A percentile compares a stretch with the other conserved stretches of the same genome.
Conservation (phyloP, 2,113 vertebrate genomes). For the Mola mola region DNA sequence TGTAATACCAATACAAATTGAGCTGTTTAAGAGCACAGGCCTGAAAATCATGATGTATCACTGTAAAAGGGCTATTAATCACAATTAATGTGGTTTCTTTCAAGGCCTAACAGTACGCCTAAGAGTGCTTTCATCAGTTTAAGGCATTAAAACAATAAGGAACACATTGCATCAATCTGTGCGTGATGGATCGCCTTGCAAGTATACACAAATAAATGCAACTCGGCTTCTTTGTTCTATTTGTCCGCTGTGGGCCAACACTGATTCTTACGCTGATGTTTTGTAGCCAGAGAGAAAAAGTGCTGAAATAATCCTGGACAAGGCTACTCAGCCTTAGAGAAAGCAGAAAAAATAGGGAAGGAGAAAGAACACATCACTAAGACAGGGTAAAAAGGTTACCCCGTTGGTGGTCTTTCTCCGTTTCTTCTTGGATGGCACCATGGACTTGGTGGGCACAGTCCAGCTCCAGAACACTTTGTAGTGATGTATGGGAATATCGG, state of each 20-base stretch:
- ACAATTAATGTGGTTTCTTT: conserved; percentile 49
- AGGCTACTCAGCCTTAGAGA: neutral
- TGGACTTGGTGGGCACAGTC: conserved; percentile 83
- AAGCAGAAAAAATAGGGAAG: conserved; percentile 1
- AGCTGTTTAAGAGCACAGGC: conserved; percentile 36
- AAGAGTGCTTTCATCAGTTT: conserved; percentile 58
- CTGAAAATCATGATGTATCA: conserved; percentile 40
- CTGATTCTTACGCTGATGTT: conserved; percentile 32
- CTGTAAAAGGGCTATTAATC: conserved; percentile 45
- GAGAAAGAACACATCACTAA: conserved; percentile 6
- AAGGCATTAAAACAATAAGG: conserved; percentile 52
- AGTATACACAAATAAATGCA: conserved; percentile 44
- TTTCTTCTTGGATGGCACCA: conserved; percentile 90
- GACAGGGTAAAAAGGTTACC: conserved; percentile 76
- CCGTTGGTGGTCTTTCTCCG: conserved; percentile 89
- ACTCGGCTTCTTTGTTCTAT: conserved; percentile 26
- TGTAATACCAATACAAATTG: neutral
- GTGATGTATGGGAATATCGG: conserved; percentile 92
- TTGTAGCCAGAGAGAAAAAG: conserved; percentile 29
- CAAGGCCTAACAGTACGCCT: conserved; percentile 41
- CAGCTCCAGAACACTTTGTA: conserved; percentile 97
- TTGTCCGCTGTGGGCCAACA: conserved; percentile 9
- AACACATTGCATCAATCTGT: conserved; percentile 41
- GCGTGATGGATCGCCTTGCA: conserved; percentile 40
- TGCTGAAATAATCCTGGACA: conserved; percentile 43